Evolutionary conservation across 2,797 vertebrate species (phyloP).

Genomic region (Gouania willdenowi): DNA sequence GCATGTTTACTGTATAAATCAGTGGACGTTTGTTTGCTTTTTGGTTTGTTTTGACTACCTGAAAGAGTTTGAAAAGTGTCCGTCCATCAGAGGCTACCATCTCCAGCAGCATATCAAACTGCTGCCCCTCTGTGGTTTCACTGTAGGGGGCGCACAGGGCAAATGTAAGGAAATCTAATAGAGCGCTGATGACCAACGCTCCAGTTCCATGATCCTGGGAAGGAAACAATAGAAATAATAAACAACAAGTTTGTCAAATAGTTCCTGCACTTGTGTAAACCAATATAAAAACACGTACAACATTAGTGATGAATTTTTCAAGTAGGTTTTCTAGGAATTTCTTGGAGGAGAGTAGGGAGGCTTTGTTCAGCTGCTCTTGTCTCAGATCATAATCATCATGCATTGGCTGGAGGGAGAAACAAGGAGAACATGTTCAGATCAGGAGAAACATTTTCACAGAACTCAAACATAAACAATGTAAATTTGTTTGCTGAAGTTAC

Average conservation of each 20-base stretch:
- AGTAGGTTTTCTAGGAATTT: slow-evolving; percentile 99
- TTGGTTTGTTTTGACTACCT: slow-evolving; percentile 71
- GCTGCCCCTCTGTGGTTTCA: slow-evolving; percentile 97
- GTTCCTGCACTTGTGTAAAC: no score
- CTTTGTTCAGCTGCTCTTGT: slow-evolving; percentile 98
- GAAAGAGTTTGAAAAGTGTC: slow-evolving; percentile 96
- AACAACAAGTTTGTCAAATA: not conserved
- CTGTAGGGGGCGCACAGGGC: slow-evolving; percentile 98
- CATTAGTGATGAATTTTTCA: slow-evolving; percentile 97
- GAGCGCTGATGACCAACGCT: slow-evolving; percentile 96
- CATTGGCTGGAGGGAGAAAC: slow-evolving; percentile 94
- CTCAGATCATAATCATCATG: slow-evolving; percentile 98
- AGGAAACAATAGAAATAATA: slow-evolving; percentile 13
- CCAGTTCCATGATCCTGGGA: slow-evolving; percentile 93
- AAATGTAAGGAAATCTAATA: slow-evolving; percentile 98
- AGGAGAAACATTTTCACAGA: not conserved
- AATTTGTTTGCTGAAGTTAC: slow-evolving; percentile 71
- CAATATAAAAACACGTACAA: slow-evolving; percentile 80
- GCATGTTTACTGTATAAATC: not conserved
- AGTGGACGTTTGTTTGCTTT: not conserved
- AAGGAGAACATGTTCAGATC: no score
- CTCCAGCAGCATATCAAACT: slow-evolving; percentile 98
- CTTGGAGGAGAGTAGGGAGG: slow-evolving; percentile 96
- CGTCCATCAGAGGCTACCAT: slow-evolving; percentile 95
- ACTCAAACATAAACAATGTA: no score